phyloP scores from a whole-genome alignment of 1,140 invertebrate genomes.

The Cotesia glomerata region DNA sequence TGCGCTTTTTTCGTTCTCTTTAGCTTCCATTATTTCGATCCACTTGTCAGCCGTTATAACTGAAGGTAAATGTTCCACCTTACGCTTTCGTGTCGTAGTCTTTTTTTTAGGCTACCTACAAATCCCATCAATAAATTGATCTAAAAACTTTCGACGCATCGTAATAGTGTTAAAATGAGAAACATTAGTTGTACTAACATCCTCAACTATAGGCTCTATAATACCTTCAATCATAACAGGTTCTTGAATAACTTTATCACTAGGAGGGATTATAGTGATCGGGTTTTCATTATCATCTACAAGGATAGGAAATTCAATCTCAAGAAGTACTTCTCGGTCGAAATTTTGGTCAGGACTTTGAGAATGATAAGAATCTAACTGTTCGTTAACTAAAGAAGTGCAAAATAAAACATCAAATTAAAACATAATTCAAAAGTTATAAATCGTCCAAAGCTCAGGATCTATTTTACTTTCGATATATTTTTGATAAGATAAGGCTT shows the following conservation, averaged over 20 bases:
- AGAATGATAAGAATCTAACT: not conserved
- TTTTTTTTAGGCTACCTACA: constrained; percentile 32
- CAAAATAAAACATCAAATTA: constrained; percentile 9
- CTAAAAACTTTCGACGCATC: constrained; percentile 17
- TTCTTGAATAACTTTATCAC: not conserved
- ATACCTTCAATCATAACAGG: not conserved
- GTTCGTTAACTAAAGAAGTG: constrained; percentile 16
- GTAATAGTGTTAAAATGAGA: not conserved
- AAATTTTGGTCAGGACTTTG: not conserved
- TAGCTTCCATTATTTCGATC: constrained; percentile 30
- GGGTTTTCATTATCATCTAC: constrained; percentile 5
- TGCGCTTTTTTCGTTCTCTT: constrained; percentile 13
- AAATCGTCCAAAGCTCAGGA: constrained; percentile 8
- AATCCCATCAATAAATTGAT: constrained; percentile 6
- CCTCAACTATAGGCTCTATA: not conserved
- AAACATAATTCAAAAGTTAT: constrained; percentile 17
- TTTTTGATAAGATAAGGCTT: not conserved
- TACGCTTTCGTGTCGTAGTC: not conserved
- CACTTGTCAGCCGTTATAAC: constrained; percentile 36
- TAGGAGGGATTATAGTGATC: constrained; percentile 2
- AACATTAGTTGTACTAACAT: constrained; percentile 5
- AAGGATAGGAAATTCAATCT: constrained; percentile 3
- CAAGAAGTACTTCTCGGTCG: not conserved
- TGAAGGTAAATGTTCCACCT: constrained; percentile 31
- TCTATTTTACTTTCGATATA: constrained; percentile 24